A percentile compares a stretch with the other conserved stretches of the same genome.
Conservation (phyloP, 2,888 invertebrate genomes). For the Epiperipatus broadwayi region DNA sequence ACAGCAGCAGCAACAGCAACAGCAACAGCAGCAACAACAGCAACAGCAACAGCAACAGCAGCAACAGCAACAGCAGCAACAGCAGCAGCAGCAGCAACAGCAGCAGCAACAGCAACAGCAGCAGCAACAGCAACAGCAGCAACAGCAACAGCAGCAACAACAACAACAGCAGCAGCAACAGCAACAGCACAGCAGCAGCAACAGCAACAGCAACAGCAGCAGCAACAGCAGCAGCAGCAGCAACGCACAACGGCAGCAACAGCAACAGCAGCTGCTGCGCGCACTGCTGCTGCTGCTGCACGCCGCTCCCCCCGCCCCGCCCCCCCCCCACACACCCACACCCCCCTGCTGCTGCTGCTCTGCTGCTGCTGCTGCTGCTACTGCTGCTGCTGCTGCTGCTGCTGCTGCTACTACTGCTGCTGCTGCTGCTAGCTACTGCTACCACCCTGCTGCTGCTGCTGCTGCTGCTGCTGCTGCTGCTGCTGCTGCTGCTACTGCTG, state of each 20-base stretch:
- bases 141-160: background rate
- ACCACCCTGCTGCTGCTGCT: slow-evolving; percentile 3
- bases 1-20: background rate
- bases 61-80: background rate
- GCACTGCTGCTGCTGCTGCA: background rate
- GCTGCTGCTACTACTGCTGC: background rate
- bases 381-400: background rate
- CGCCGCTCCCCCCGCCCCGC: background rate
- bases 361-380: background rate
- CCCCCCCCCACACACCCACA: too few relatives aligned
- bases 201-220: background rate
- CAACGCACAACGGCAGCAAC: too few relatives aligned
- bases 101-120: background rate
- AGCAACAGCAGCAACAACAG: background rate
- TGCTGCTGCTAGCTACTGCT: slow-evolving; percentile 1
- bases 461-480: slow-evolving; percentile 4
- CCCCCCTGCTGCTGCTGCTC: background rate
- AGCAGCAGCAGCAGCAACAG: background rate
- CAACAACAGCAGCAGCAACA: background rate
- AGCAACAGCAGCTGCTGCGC: background rate
- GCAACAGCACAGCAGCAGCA: too few relatives aligned
- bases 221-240: background rate
- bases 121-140: background rate
- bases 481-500: slow-evolving; percentile 7
- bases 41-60: background rate